Base-by-base conservation (phyloP, 2,113 vertebrate species). In the Engystomops pustulosus region DNA sequence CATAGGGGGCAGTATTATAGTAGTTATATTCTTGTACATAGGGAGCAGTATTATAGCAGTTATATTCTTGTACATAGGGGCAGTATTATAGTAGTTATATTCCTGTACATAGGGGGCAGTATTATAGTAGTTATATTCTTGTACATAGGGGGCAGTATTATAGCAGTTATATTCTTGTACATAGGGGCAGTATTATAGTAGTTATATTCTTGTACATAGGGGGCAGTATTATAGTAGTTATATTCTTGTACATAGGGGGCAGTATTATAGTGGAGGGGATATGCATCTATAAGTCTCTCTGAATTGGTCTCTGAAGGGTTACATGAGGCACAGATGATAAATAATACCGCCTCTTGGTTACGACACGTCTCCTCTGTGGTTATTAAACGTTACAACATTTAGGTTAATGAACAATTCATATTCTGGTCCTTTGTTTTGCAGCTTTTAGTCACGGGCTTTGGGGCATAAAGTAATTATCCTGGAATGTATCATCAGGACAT, bases 1-100 rank as follows among this genome's bases (percentile, higher is more conserved):
- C 6, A 49, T 49, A 49, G 47, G 47, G n/a, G 18, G 47, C 47
- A 49, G 47, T 49, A 49, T 49, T 49, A 49, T 49, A 49, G 53
- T 58, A 58, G 53, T 60, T 60, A 60, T 60, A 60, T 60, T 60
- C 55, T 60, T 60, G 55, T 60, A 60, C n/a, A 60, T 60, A 60
- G 55, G 51, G 20, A 20, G n/a, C n/a, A 23, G 53, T 58, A 58
- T 58, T 25, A 58, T 58, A 58, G 53, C n/a, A 58, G 53, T 58
- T 58, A 23, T 58, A 58, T 58, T 58, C n/a, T 23, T 49, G 47
- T 58, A 58, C n/a, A 58, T 58, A 58, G n/a, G 58, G 17, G 58
- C 23, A 27, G 55, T 60, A 60, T 60, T 60, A 60, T 60, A 27
- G 23, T 53, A 53, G 58, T 60, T 60, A 60, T 60, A 60, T 25